phyloP scores from a whole-genome alignment of 53 echinoderm and acorn worm genomes.

The Crossaster papposus region DNA sequence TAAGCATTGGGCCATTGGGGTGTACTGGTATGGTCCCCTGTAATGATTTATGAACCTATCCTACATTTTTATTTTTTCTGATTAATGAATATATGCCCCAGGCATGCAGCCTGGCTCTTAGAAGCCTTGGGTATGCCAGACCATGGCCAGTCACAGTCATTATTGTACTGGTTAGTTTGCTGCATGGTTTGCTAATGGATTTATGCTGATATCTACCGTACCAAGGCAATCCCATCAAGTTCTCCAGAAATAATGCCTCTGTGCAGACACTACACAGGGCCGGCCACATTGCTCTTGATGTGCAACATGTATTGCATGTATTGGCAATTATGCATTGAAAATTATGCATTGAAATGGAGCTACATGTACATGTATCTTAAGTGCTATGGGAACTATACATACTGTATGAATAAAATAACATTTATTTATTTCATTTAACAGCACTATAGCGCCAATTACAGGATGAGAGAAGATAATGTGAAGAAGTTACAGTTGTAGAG shows the following conservation, averaged over 20 bases:
- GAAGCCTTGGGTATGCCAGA: background rate
- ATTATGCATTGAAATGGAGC: background rate
- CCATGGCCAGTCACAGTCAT: too few species aligned
- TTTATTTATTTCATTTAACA: too few species aligned
- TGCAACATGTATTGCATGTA: background rate
- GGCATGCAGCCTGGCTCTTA: too few species aligned
- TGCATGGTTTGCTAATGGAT: slow-evolving; percentile 5
- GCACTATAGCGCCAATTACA: too few species aligned
- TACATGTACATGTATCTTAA: background rate
- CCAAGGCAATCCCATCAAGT: background rate
- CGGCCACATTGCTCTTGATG: background rate
- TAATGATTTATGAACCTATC: slow-evolving; percentile 1
- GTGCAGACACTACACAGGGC: background rate
- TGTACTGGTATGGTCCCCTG: background rate
- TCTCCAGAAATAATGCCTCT: background rate
- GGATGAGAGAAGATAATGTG: too few species aligned
- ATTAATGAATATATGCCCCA: background rate
- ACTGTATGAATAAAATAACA: too few species aligned
- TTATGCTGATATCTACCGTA: slow-evolving; percentile 2
- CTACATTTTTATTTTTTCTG: background rate
- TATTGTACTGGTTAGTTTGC: too few species aligned
- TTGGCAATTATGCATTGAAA: background rate
- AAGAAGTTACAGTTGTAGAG: too few species aligned
- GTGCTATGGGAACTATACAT: too few species aligned
- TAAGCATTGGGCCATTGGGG: slow-evolving; percentile 22